Percentiles rank a stretch among this genome's conserved stretches.
Conservation (phyloP, 2,888 invertebrate genomes). For the Pristionchus fissidentatus region DNA sequence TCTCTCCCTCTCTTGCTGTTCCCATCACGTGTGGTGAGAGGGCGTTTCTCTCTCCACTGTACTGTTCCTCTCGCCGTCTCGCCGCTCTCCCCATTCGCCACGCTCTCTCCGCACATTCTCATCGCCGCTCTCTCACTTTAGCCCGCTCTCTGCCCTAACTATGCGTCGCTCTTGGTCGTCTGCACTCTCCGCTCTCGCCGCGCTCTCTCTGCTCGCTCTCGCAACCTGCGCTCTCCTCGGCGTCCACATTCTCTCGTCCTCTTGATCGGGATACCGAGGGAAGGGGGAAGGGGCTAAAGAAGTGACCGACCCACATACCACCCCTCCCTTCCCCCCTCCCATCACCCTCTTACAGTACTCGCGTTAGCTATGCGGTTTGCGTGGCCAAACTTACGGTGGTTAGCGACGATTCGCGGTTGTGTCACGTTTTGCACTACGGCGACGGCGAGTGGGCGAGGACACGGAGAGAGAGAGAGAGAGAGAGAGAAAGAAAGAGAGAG, state of each 20-base stretch:
- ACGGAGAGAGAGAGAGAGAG: too few relatives aligned
- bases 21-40: slow-evolving; percentile 39
- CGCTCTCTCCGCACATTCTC: background rate
- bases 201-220: background rate
- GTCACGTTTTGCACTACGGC: too few relatives aligned
- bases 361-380: too few relatives aligned
- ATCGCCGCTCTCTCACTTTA: background rate
- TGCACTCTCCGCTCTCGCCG: slow-evolving; percentile 7
- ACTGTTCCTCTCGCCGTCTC: background rate
- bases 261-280: slow-evolving; percentile 10
- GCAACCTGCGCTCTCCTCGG: background rate
- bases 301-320: slow-evolving; percentile 42
- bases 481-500: too few relatives aligned
- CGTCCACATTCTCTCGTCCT: background rate
- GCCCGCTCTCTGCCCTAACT: background rate
- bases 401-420: too few relatives aligned
- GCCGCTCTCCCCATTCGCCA: slow-evolving; percentile 5
- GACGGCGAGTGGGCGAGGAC: too few relatives aligned
- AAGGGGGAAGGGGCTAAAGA: too few relatives aligned
- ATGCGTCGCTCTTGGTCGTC: slow-evolving; percentile 12
- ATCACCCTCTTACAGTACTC: background rate
- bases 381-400: slow-evolving; percentile 12
- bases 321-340: background rate
- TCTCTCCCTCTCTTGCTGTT: background rate
- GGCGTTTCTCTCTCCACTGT: too few relatives aligned